Conservation (phyloP, 2,888 invertebrate genomes). For the Microplitis manilae region DNA sequence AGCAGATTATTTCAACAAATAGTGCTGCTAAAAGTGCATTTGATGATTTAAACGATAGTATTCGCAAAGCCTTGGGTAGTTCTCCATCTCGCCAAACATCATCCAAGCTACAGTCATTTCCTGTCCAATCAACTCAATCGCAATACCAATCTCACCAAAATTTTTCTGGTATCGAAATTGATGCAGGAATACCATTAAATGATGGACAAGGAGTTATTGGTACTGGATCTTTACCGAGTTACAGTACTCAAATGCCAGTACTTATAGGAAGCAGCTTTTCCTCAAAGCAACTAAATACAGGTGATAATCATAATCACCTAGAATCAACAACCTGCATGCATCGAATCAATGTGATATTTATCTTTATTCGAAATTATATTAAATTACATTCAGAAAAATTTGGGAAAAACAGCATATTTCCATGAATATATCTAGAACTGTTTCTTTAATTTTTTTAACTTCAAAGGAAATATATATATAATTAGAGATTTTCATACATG, state of each 20-base stretch:
- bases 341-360: slow-evolving; percentile 37
- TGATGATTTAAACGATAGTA: slow-evolving; percentile 80
- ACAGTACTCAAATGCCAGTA: slow-evolving; percentile 64
- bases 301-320: slow-evolving; percentile 69
- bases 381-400: background rate
- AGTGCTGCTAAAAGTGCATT: slow-evolving; percentile 77
- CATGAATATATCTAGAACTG: too few species aligned
- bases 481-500: too few species aligned
- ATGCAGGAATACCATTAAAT: slow-evolving; percentile 50
- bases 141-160: slow-evolving; percentile 52
- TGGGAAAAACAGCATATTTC: background rate
- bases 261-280: slow-evolving; percentile 72
- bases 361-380: background rate
- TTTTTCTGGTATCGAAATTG: slow-evolving; percentile 43
- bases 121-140: slow-evolving; percentile 53
- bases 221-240: slow-evolving; percentile 54
- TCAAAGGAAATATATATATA: too few species aligned
- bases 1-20: slow-evolving; percentile 72
- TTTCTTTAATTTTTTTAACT: too few species aligned
- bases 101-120: slow-evolving; percentile 56
- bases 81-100: slow-evolving; percentile 73
- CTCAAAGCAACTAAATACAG: slow-evolving; percentile 73
- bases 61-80: slow-evolving; percentile 79
- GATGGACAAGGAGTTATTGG: slow-evolving; percentile 59
- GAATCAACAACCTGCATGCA: slow-evolving; percentile 63